phyloP scores from a whole-genome alignment of 2,888 invertebrate genomes.

The Lasius platythorax region DNA sequence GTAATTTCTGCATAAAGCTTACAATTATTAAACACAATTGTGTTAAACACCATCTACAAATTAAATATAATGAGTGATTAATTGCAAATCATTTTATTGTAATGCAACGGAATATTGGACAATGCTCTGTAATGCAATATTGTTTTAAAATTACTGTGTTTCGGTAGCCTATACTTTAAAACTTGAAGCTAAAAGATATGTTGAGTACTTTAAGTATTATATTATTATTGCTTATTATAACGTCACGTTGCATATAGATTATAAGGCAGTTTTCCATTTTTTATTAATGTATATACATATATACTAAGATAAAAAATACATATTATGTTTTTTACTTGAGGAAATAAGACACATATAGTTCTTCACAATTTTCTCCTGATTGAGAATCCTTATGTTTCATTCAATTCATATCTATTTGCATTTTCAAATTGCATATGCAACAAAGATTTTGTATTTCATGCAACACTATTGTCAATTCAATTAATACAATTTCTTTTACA shows the following conservation, averaged over 20 bases:
- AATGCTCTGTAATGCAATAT: conserved; percentile 14
- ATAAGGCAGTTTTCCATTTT: conserved; percentile 68
- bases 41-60: not conserved
- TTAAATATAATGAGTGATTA: conserved; percentile 7
- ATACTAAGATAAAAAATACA: conserved; percentile 74
- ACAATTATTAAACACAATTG: not conserved
- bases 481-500: not conserved
- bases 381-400: not conserved
- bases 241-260: conserved; percentile 60
- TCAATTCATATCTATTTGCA: not conserved
- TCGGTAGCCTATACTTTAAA: conserved; percentile 48
- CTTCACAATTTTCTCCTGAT: not conserved
- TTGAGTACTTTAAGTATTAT: conserved; percentile 66
- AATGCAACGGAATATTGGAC: conserved; percentile 4
- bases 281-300: conserved; percentile 74
- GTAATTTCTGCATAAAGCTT: conserved; percentile 6
- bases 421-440: not conserved
- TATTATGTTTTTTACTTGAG: conserved; percentile 77
- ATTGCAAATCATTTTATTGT: not conserved
- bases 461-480: not conserved
- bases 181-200: conserved; percentile 24
- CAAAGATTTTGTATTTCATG: not conserved
- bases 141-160: conserved; percentile 52
- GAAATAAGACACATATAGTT: not conserved
- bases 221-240: conserved; percentile 62